phyloP scores from a whole-genome alignment of 2,113 vertebrate genomes.

The Neopipo cinnamomea region DNA sequence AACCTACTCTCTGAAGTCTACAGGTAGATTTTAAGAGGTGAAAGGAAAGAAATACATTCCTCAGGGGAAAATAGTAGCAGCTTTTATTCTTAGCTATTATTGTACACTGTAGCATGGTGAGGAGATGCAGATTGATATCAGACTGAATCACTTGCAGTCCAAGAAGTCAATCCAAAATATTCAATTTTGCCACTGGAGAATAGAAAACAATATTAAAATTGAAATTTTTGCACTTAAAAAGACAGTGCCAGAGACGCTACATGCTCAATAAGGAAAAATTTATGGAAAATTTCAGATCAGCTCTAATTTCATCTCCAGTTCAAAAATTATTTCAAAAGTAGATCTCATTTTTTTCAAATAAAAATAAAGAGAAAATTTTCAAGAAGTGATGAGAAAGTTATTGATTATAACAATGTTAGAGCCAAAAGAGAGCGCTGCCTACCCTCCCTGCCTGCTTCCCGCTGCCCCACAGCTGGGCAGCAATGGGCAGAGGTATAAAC shows the following conservation, averaged over 20 bases:
- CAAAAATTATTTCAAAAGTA: not conserved
- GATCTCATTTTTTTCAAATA: not conserved
- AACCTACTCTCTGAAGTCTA: not conserved
- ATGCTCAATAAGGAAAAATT: not conserved
- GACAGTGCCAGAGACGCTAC: not conserved
- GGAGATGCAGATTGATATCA: not conserved
- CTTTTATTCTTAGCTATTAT: not conserved
- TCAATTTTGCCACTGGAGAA: not conserved
- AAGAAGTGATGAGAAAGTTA: not conserved
- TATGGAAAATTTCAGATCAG: not conserved
- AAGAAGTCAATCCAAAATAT: not conserved
- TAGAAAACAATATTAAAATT: not conserved
- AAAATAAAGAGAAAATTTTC: not conserved
- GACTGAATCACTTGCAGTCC: not conserved
- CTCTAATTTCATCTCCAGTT: not conserved
- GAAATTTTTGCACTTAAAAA: not conserved
- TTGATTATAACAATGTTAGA: not conserved
- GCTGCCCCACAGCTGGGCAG: too few relatives aligned
- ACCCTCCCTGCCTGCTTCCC: too few relatives aligned
- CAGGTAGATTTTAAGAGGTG: not conserved
- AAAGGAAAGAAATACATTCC: not conserved
- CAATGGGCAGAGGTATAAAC: too few relatives aligned
- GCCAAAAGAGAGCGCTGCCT: too few relatives aligned
- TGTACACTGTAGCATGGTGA: not conserved
- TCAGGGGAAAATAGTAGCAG: not conserved